Evolutionary conservation across 1,140 invertebrate species (phyloP), one percentile per base, ranked within the genome.

Genomic region (Drosophila bifasciata): DNA sequence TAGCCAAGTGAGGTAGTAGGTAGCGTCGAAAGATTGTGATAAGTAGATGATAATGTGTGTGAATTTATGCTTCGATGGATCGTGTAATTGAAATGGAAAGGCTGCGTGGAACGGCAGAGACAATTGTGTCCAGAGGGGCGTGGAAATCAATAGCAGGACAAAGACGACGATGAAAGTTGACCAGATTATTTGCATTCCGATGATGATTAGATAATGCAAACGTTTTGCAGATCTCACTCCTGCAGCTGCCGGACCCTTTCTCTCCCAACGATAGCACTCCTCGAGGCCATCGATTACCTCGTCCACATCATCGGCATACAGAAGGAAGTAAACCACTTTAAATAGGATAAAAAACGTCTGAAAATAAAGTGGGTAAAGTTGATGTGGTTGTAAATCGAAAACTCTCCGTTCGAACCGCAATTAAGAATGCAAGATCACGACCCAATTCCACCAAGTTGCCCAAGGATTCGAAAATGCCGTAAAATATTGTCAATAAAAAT

Each of bases 101-200:
- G 39, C 16, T 0, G 43, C 55, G 25, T 79, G 64, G 40, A 84
- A 79, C 2, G 79, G 79, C 6, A 84, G 21, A 6, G 8, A 8
- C n/a, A 68, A 71, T 4, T 45, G 15, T 1, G 73, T 51, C 57
- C 58, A 84, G 6, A 71, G 5, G 0, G 79, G 79, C 5, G 60
- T 53, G 3, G 39, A 39, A 4, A 68, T 11, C 11, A 53, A 49
- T 17, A 84, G 40, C 5, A 40, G 0, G 0, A 36, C 5, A 6
- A 84, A 79, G 0, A 48, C 0, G 0, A 21, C 0, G 0, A 72
- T 3, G 0, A 15, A 21, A 6, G 7, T 1, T 11, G 39, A n/a
- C 79, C 79, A 84, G 2, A 16, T 1, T 0, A 44, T 0, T 0
- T 41, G 0, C 7, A 67, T 3, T 1, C 0, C 3, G 5, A 46